Evolutionary conservation across 2,113 vertebrate genomes (phyloP).

Genomic region (Neodon shergylaensis): DNA sequence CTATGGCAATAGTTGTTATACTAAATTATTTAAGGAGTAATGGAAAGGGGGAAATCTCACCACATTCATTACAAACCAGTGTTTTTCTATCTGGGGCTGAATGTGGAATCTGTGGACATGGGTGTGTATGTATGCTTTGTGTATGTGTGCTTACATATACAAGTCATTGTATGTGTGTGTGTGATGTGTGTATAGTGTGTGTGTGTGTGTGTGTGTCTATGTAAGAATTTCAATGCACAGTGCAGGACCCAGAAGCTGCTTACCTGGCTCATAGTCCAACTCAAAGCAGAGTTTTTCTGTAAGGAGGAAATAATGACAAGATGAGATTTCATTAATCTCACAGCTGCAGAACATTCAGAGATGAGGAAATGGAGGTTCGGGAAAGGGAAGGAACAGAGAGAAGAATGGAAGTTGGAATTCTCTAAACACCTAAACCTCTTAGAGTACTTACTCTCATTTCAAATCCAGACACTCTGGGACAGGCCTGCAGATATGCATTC

Average conservation of each 20-base stretch:
- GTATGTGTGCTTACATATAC: neutral
- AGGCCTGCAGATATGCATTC: neutral
- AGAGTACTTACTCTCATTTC: neutral
- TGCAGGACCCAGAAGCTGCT: neutral
- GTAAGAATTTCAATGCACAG: neutral
- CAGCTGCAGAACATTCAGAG: neutral
- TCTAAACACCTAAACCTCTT: neutral
- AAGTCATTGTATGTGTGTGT: neutral
- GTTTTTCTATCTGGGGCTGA: neutral
- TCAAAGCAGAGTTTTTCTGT: slow-evolving; percentile 78
- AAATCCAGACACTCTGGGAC: neutral
- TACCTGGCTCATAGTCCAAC: slow-evolving; percentile 79
- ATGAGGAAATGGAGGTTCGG: neutral
- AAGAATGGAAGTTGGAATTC: neutral
- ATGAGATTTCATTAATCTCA: neutral
- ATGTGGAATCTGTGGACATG: neutral
- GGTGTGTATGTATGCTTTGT: neutral
- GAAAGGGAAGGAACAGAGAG: neutral
- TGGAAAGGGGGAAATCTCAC: neutral
- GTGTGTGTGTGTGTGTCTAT: neutral
- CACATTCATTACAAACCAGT: neutral
- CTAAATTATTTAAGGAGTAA: neutral
- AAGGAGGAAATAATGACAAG: neutral
- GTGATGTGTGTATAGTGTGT: neutral
- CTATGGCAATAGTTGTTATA: neutral